These are phyloP conservation scores for Peromyscus aztecus DNA, from an alignment of 2,797 vertebrate genomes.

Conservation along the genomic window DNA sequence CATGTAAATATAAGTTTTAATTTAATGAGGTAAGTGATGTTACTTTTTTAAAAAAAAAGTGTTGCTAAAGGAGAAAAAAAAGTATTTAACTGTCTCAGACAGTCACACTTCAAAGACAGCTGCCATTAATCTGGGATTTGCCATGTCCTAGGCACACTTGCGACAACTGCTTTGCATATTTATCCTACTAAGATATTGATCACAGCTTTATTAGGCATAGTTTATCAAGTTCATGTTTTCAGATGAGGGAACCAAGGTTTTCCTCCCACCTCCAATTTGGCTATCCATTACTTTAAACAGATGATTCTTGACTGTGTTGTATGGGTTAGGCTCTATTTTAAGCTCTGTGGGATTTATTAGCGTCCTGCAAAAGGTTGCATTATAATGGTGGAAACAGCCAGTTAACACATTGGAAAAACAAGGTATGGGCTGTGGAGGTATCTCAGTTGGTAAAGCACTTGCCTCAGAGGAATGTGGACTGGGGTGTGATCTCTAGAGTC, in stretches of 20 bases:
- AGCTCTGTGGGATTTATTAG: neutral
- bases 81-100: neutral
- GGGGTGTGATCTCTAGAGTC: neutral
- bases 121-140: neutral
- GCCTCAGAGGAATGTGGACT: neutral
- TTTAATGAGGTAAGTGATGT: neutral
- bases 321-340: neutral
- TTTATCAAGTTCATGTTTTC: neutral
- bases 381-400: neutral
- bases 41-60: neutral
- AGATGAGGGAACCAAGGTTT: neutral
- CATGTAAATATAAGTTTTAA: neutral
- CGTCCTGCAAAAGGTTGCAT: neutral
- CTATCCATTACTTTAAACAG: neutral
- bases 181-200: neutral
- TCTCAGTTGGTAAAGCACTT: neutral
- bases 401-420: neutral
- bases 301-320: neutral
- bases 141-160: neutral
- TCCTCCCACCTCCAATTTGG: neutral
- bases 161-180: neutral
- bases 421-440: neutral
- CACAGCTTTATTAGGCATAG: conserved; percentile 37
- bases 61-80: neutral
- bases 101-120: neutral